phyloP scores from a whole-genome alignment of 2,888 invertebrate species.

The Drosophila fungiperda region DNA sequence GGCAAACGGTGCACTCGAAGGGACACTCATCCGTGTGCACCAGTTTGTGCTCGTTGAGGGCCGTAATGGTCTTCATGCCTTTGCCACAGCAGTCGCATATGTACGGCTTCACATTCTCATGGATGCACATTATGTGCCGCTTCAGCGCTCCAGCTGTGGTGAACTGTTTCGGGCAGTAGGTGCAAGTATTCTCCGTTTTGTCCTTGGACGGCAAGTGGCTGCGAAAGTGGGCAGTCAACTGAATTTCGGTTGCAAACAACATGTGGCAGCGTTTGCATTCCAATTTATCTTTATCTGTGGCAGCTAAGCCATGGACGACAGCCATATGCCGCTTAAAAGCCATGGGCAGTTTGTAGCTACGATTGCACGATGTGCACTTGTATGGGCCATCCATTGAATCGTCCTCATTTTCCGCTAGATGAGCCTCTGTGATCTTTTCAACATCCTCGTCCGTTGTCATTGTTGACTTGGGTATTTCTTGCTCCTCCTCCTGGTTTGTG shows the following conservation, averaged over 20 bases:
- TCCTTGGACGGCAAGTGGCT: conserved; percentile 67
- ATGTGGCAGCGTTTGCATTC: conserved; percentile 58
- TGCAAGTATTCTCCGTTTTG: conserved; percentile 64
- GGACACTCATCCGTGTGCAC: conserved; percentile 86
- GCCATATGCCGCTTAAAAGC: conserved; percentile 67
- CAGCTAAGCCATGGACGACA: conserved; percentile 47
- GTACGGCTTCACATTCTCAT: conserved; percentile 84
- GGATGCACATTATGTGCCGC: conserved; percentile 77
- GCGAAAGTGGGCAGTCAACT: conserved; percentile 58
- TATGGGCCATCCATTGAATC: conserved; percentile 10
- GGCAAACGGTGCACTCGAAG: conserved; percentile 85
- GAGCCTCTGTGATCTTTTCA: conserved; percentile 4
- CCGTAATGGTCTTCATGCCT: conserved; percentile 85
- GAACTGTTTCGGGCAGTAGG: conserved; percentile 72
- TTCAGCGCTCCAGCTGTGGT: conserved; percentile 72
- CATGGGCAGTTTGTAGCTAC: conserved; percentile 50
- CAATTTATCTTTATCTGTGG: conserved; percentile 44
- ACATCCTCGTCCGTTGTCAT: conserved; percentile 9
- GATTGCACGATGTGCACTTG: conserved; percentile 53
- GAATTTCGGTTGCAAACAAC: conserved; percentile 49
- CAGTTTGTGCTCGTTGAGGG: conserved; percentile 86
- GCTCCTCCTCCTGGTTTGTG: conserved; percentile 6
- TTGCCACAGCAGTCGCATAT: conserved; percentile 86
- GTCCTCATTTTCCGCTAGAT: background rate
- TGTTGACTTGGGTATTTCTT: conserved; percentile 14